Conservation (phyloP, 2,888 invertebrate species). For the Taenaris catops region DNA sequence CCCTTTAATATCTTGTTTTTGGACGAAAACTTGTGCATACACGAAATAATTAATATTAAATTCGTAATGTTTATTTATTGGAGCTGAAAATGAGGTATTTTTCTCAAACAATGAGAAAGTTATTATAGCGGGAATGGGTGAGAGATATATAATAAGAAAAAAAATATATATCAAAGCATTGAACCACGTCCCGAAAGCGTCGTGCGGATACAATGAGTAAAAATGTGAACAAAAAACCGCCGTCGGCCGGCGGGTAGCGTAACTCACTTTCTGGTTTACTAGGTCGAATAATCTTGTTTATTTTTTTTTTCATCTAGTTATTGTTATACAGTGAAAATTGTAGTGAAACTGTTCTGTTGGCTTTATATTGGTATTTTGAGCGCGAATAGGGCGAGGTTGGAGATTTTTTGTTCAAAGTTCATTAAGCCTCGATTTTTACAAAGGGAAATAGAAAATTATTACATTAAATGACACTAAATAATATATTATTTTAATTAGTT, state of each 20-base stretch:
- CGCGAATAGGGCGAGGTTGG: conserved; percentile 20
- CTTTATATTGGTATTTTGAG: conserved; percentile 29
- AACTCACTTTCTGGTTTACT: conserved; percentile 58
- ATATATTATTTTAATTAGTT: background rate
- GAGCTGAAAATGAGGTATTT: too few relatives aligned
- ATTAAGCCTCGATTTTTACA: too few relatives aligned
- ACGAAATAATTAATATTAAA: too few relatives aligned
- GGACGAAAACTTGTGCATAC: too few relatives aligned
- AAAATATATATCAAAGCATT: conserved; percentile 13
- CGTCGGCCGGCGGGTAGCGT: conserved; percentile 43
- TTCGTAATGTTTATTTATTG: too few relatives aligned
- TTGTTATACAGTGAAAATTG: conserved; percentile 47
- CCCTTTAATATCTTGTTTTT: too few relatives aligned
- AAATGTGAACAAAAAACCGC: conserved; percentile 46
- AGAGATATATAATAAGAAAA: conserved; percentile 8
- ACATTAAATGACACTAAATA: too few relatives aligned
- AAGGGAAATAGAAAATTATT: background rate
- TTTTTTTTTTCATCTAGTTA: conserved; percentile 43
- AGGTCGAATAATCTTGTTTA: conserved; percentile 58
- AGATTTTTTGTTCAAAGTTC: too few relatives aligned
- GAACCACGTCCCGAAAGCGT: conserved; percentile 22
- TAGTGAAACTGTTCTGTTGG: conserved; percentile 50
- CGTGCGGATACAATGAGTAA: conserved; percentile 35
- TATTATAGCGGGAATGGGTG: background rate
- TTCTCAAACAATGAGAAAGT: conserved; percentile 1